Conservation (phyloP, 2,888 invertebrate species). For the Pediacus dermestoides region DNA sequence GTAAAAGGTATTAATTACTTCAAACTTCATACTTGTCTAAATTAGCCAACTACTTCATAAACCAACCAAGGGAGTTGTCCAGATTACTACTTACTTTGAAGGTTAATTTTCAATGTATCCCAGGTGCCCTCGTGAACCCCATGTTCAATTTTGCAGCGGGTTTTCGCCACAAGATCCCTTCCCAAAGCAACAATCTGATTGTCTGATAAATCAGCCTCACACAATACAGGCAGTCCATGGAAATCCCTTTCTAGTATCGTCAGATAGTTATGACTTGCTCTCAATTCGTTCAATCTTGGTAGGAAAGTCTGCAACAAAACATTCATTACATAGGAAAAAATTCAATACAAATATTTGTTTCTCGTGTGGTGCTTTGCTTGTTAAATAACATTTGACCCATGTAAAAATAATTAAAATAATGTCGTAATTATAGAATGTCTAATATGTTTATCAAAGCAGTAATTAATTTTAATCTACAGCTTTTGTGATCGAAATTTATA, state of each 20-base stretch:
- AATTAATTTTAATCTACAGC: too few species aligned
- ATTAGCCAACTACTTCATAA: too few species aligned
- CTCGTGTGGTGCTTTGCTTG: too few species aligned
- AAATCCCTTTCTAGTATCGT: constrained; percentile 75
- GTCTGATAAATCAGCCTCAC: constrained; percentile 74
- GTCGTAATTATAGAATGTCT: too few species aligned
- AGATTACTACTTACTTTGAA: constrained; percentile 66
- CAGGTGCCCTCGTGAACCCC: constrained; percentile 61
- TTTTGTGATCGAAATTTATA: too few species aligned
- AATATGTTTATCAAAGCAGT: too few species aligned
- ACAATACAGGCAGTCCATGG: constrained; percentile 76
- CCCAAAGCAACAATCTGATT: constrained; percentile 72
- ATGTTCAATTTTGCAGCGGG: constrained; percentile 75
- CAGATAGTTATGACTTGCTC: constrained; percentile 74
- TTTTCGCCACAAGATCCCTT: constrained; percentile 73
- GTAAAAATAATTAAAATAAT: too few species aligned
- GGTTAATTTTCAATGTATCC: constrained; percentile 70
- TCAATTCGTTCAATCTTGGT: constrained; percentile 70
- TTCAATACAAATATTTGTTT: too few species aligned
- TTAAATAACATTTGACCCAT: too few species aligned
- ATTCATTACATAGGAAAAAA: too few species aligned
- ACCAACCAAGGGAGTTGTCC: too few species aligned
- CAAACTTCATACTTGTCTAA: too few species aligned
- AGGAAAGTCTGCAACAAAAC: constrained; percentile 80
- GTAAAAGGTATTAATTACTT: constrained; percentile 6